A percentile compares a stretch with the other conserved stretches of the same genome.
Conservation (phyloP, 2,888 invertebrate genomes). For the Watsonalla cultraria region DNA sequence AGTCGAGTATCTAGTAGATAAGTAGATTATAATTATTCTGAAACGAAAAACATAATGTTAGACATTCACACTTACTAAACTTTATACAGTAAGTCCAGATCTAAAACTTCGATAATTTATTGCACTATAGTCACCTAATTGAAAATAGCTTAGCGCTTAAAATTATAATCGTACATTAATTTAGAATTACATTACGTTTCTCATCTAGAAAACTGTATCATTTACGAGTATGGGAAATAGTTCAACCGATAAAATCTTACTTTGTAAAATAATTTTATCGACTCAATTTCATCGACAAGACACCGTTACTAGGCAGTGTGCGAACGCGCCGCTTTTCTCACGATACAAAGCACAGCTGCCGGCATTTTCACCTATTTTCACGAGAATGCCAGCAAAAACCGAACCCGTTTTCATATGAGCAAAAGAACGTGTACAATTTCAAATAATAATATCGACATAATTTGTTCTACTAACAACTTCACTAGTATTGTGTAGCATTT, state of each 20-base stretch:
- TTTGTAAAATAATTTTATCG: background rate
- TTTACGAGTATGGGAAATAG: too few species aligned
- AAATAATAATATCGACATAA: slow-evolving; percentile 44
- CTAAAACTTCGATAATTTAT: too few species aligned
- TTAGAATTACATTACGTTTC: too few species aligned
- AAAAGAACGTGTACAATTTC: slow-evolving; percentile 37
- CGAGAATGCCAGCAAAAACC: slow-evolving; percentile 53
- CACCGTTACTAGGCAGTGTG: slow-evolving; percentile 37
- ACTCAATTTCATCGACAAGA: background rate
- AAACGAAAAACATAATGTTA: too few species aligned
- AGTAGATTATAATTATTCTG: background rate
- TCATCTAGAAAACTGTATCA: too few species aligned
- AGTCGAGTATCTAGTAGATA: too few species aligned
- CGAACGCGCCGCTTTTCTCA: slow-evolving; percentile 52
- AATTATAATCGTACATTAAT: too few species aligned
- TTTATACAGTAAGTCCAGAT: too few species aligned
- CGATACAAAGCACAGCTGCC: slow-evolving; percentile 44
- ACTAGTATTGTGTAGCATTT: slow-evolving; percentile 23
- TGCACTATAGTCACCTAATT: too few species aligned
- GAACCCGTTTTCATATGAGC: slow-evolving; percentile 51
- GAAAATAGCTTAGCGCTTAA: too few species aligned
- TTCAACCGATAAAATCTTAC: too few species aligned
- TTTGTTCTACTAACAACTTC: slow-evolving; percentile 37
- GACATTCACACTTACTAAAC: too few species aligned
- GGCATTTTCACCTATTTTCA: slow-evolving; percentile 71